Percentiles rank a stretch among this genome's conserved stretches.
Evolutionary conservation across 2,113 vertebrate species (phyloP).

Genomic region (Platysternon megacephalum): DNA sequence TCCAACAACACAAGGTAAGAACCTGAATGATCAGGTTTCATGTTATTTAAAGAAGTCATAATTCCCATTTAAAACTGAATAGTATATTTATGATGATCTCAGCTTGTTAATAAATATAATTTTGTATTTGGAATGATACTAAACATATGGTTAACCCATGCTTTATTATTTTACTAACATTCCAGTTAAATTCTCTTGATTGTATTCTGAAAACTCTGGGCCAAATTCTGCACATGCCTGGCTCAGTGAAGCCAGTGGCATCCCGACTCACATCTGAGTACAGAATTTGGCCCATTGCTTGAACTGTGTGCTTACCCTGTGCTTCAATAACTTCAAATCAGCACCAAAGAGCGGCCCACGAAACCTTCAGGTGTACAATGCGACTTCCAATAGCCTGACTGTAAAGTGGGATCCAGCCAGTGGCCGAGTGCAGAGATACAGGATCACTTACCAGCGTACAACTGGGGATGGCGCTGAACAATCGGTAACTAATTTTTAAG

Average conservation of each 20-base stretch:
- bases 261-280: not conserved
- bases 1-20: slow-evolving; percentile 84
- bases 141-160: not conserved
- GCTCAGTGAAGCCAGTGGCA: not conserved
- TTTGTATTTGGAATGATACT: slow-evolving; percentile 16
- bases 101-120: not conserved
- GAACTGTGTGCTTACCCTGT: not conserved
- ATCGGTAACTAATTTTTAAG: slow-evolving; percentile 75
- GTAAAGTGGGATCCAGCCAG: slow-evolving; percentile 93
- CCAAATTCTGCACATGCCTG: not conserved
- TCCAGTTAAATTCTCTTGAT: not conserved
- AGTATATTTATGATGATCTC: not conserved
- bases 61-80: not conserved
- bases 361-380: slow-evolving; percentile 92
- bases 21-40: slow-evolving; percentile 28
- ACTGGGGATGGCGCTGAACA: slow-evolving; percentile 83
- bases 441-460: slow-evolving; percentile 82
- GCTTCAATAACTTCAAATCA: slow-evolving; percentile 59
- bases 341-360: slow-evolving; percentile 86
- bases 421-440: slow-evolving; percentile 90
- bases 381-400: slow-evolving; percentile 87
- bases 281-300: not conserved
- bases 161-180: slow-evolving; percentile 37
- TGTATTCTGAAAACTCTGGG: not conserved
- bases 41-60: not conserved